These are phyloP conservation scores for Siphamia tubifer DNA, from an alignment of 2,113 vertebrate species.

Conservation along the genomic window DNA sequence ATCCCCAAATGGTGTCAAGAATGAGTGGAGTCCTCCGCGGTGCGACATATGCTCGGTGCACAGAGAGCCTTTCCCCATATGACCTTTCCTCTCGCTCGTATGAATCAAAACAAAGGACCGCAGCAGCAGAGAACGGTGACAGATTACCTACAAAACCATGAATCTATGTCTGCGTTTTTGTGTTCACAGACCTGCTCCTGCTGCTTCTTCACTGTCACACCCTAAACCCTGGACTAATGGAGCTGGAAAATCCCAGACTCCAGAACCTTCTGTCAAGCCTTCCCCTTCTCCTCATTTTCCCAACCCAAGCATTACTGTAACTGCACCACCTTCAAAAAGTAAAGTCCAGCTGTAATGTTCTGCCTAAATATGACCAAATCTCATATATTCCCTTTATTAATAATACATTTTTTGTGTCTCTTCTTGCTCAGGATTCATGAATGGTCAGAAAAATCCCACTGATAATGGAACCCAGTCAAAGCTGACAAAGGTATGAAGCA, in stretches of 20 bases:
- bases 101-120: slow-evolving; percentile 21
- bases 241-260: slow-evolving; percentile 13
- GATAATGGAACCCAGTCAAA: slow-evolving; percentile 41
- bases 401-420: background rate
- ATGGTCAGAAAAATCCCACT: slow-evolving; percentile 18
- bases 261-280: slow-evolving; percentile 1
- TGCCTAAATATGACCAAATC: too few relatives aligned
- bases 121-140: background rate
- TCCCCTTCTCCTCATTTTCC: background rate
- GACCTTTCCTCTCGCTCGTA: slow-evolving; percentile 28
- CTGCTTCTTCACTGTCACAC: slow-evolving; percentile 16
- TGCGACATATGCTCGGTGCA: slow-evolving; percentile 57
- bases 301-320: slow-evolving; percentile 3
- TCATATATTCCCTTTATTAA: background rate
- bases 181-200: slow-evolving; percentile 36
- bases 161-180: background rate
- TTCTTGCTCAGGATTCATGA: slow-evolving; percentile 50
- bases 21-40: slow-evolving; percentile 46
- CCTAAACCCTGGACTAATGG: slow-evolving; percentile 16
- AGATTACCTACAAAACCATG: background rate
- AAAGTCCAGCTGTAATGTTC: too few relatives aligned
- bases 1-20: slow-evolving; percentile 57
- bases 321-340: slow-evolving; percentile 40
- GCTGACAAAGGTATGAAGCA: slow-evolving; percentile 61
- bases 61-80: slow-evolving; percentile 30